Evolutionary conservation across 1,140 invertebrate species (phyloP).

Genomic region (Dendroctonus ponderosae): DNA sequence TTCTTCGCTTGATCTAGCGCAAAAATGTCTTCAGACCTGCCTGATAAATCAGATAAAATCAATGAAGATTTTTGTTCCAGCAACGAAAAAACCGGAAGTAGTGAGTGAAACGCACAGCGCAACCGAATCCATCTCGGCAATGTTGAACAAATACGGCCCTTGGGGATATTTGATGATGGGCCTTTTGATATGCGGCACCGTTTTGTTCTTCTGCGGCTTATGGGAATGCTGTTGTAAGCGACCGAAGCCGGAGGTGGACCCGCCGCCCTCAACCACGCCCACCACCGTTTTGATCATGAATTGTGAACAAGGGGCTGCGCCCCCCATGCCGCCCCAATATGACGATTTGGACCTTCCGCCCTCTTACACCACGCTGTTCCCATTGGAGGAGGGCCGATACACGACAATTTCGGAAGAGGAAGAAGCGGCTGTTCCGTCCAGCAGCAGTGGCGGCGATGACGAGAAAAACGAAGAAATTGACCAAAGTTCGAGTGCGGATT

Average conservation of each 20-base stretch:
- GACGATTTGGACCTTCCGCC: constrained; percentile 52
- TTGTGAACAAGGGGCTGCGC: constrained; percentile 27
- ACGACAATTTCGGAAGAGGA: constrained; percentile 15
- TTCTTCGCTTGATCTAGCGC: too few relatives aligned
- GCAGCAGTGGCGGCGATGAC: constrained; percentile 3
- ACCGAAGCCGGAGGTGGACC: constrained; percentile 47
- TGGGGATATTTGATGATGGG: constrained; percentile 66
- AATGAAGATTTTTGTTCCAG: constrained; percentile 18
- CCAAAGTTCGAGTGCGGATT: not conserved
- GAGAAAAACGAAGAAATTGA: constrained; percentile 13
- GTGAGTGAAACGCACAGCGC: constrained; percentile 29
- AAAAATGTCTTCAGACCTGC: too few relatives aligned
- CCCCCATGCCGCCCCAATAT: constrained; percentile 47
- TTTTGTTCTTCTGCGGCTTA: constrained; percentile 63
- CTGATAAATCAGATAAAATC: too few relatives aligned
- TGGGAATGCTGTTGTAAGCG: constrained; percentile 55
- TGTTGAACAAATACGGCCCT: constrained; percentile 61
- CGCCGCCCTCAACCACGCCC: constrained; percentile 29
- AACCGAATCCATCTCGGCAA: constrained; percentile 50
- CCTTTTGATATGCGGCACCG: constrained; percentile 62
- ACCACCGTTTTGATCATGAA: constrained; percentile 42
- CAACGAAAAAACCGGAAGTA: constrained; percentile 31
- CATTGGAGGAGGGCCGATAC: constrained; percentile 28
- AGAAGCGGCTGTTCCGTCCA: constrained; percentile 1
- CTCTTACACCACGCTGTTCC: constrained; percentile 48